Base-by-base conservation (phyloP, 1,140 invertebrate genomes). In the Ceratina calcarata region DNA sequence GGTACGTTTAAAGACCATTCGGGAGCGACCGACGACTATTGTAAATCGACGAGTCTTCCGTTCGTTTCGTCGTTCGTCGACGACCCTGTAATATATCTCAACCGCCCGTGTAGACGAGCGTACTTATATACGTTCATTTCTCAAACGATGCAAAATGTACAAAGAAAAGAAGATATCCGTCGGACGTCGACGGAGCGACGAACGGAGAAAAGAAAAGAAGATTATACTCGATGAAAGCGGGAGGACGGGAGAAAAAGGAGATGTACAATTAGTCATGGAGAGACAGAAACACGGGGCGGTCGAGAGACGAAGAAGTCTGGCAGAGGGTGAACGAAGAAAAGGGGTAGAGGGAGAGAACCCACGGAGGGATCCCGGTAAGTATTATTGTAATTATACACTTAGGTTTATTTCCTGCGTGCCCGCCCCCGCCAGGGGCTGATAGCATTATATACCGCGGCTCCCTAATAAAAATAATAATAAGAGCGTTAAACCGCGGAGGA, bases 321-420 rank as follows among this genome's bases (percentile, higher is more conserved):
- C 68, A 6, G 86, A 70, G 83, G 87, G 86, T 74, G 58, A 24
- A 69, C 18, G 64, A 75, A 74, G 77, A 57, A 64, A 74, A 67
- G 83, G 79, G 83, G 67, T 64, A 27, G 69, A 66, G 57, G 77
- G 74, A 62, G 82, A 78, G 75, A 87, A 86, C 71, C 81, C 74
- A 81, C 66, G 79, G 2, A 82, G 84, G 82, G 84, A 71, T 71
- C 79, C 66, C 75, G 68, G 80, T 88, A 91, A 92, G 91, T 92
- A 93, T 92, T 91, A 92, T 92, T 92, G 90, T 93, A 92, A 93
- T 92, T 92, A 92, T 91, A 92, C 90, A 92, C 91, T 93, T 91
- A 92, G 89, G 91, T 92, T 93, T 92, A 92, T 93, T 93, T 92
- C 91, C 91, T 91, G 91, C 89, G 83, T 88, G 82, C 76, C 86